A percentile compares a stretch with the other conserved stretches of the same genome.
These are phyloP conservation scores for Drosophila carrolli DNA, from an alignment of 1,140 invertebrate species.

Conservation along the genomic window DNA sequence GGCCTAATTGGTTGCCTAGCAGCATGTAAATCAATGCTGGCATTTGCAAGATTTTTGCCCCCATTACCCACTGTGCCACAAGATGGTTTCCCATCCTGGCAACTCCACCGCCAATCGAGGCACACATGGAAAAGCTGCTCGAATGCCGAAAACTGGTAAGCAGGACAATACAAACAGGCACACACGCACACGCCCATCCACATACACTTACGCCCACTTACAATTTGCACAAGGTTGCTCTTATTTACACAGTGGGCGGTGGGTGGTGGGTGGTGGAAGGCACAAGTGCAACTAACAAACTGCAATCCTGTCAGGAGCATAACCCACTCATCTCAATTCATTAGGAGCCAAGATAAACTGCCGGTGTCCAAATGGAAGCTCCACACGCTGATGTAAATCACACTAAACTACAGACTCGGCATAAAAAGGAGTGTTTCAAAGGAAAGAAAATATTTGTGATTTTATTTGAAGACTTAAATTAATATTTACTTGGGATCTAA, in stretches of 20 bases:
- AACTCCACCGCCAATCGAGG: background rate
- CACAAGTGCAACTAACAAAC: conserved; percentile 13
- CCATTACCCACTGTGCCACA: conserved; percentile 18
- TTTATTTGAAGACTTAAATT: too few relatives aligned
- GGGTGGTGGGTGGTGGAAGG: background rate
- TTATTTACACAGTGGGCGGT: conserved; percentile 41
- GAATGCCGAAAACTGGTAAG: conserved; percentile 34
- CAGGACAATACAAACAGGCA: conserved; percentile 30
- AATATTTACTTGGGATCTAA: too few relatives aligned
- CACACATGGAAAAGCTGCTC: conserved; percentile 26
- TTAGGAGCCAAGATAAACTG: conserved; percentile 48
- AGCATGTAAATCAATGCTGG: conserved; percentile 11
- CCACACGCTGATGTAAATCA: background rate
- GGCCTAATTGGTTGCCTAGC: conserved; percentile 10
- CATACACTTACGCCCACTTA: conserved; percentile 7
- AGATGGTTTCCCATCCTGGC: conserved; percentile 6
- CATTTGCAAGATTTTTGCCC: background rate
- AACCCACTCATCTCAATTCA: conserved; percentile 46
- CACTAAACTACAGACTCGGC: background rate
- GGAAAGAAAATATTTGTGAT: too few relatives aligned
- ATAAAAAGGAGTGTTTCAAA: too few relatives aligned
- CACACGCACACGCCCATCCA: conserved; percentile 3
- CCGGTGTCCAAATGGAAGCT: conserved; percentile 17
- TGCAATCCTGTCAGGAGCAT: conserved; percentile 53
- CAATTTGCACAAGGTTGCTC: conserved; percentile 45